Evolutionary conservation across 2,888 invertebrate species (phyloP).

Genomic region (Orthonevra nobilis): DNA sequence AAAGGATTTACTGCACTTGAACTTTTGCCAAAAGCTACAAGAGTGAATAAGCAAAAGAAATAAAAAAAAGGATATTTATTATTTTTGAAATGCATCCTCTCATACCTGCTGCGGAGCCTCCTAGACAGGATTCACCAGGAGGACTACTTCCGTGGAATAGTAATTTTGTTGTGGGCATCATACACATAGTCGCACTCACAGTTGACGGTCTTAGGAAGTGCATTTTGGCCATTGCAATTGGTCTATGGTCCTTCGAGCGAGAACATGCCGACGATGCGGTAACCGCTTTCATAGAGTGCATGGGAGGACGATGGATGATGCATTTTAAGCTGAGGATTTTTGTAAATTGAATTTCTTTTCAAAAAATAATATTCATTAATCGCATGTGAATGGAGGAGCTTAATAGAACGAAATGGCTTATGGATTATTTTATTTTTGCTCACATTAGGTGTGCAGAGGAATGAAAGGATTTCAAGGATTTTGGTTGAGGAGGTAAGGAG

Average conservation of each 20-base stretch:
- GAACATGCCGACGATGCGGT: too few species aligned
- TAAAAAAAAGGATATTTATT: constrained; percentile 56
- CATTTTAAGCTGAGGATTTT: constrained; percentile 51
- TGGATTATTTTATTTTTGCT: too few species aligned
- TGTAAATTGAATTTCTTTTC: constrained; percentile 59
- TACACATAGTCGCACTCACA: too few species aligned
- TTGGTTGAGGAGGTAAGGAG: too few species aligned
- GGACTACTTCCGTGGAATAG: background rate
- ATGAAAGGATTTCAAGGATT: too few species aligned
- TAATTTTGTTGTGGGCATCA: constrained; percentile 32
- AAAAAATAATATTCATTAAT: constrained; percentile 49
- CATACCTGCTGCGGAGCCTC: constrained; percentile 16
- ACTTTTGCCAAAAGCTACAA: constrained; percentile 63
- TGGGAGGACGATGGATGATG: background rate
- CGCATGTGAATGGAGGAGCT: constrained; percentile 31
- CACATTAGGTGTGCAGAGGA: too few species aligned
- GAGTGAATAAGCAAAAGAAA: background rate
- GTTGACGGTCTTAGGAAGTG: background rate
- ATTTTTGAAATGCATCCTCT: constrained; percentile 43
- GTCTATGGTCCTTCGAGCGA: constrained; percentile 9
- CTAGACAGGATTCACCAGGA: background rate
- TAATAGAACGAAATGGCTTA: too few species aligned
- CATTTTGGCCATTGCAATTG: constrained; percentile 4
- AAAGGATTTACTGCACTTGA: constrained; percentile 67
- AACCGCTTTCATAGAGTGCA: background rate